A percentile compares a stretch with the other conserved stretches of the same genome.
These are phyloP conservation scores for Acestrorhynchus altus DNA, from an alignment of 2,797 vertebrate genomes.

Conservation along the genomic window DNA sequence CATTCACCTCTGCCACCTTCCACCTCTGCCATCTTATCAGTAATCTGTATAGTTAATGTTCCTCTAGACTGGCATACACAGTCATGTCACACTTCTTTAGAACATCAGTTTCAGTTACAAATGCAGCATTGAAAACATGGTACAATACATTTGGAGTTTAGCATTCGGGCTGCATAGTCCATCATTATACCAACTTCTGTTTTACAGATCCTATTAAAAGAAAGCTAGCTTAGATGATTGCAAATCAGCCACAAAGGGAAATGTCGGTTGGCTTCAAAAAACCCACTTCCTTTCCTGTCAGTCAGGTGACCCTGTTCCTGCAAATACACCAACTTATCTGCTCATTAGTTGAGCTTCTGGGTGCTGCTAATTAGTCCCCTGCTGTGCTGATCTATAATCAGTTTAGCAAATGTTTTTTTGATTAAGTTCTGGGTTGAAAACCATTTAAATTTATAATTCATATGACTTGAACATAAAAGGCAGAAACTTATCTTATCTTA, in stretches of 20 bases:
- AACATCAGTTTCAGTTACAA: no score
- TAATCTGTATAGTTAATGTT: not conserved
- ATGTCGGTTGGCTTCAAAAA: constrained; percentile 39
- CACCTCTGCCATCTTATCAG: not conserved
- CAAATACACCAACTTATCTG: constrained; percentile 60
- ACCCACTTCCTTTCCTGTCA: constrained; percentile 66
- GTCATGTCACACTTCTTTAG: not conserved
- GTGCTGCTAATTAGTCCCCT: constrained; percentile 44
- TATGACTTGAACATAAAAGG: no score
- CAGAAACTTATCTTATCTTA: no score
- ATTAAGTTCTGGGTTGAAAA: no score
- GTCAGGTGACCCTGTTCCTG: constrained; percentile 65
- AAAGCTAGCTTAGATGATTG: not conserved
- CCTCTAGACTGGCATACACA: not conserved
- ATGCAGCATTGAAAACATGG: not conserved
- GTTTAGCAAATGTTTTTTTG: not conserved
- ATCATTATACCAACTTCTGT: not conserved
- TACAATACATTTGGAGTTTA: no score
- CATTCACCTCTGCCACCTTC: not conserved
- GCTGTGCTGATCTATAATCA: constrained; percentile 7
- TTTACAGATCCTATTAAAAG: not conserved
- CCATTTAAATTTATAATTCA: no score
- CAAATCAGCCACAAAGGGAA: constrained; percentile 19
- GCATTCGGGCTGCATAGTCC: no score
- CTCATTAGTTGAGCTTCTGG: constrained; percentile 66